phyloP scores from a whole-genome alignment of 35 echinoderm and acorn worm species.

The Nesometra sesokonis region DNA sequence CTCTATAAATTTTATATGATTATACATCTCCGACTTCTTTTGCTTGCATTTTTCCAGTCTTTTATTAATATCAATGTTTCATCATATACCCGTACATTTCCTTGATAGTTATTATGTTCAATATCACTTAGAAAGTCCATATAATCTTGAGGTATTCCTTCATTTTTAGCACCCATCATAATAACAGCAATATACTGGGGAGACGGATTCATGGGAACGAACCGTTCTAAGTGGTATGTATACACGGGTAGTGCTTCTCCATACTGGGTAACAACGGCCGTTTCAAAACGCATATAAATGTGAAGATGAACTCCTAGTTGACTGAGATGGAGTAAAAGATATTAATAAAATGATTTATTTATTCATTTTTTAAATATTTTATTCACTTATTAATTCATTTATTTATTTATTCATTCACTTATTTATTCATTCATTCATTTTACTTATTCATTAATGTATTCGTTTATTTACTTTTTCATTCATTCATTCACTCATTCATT shows the following conservation, averaged over 20 bases:
- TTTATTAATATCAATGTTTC: constrained; percentile 16
- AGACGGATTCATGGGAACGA: constrained; percentile 8
- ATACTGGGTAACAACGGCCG: background rate
- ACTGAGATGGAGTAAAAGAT: background rate
- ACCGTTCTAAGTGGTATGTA: constrained; percentile 27
- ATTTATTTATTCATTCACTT: no score
- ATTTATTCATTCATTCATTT: no score
- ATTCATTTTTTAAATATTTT: no score
- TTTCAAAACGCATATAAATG: constrained; percentile 15
- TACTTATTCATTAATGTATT: no score
- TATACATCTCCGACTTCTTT: background rate
- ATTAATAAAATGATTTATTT: background rate
- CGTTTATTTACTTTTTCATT: no score
- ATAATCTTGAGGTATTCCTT: constrained; percentile 26
- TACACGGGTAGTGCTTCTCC: background rate
- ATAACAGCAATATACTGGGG: constrained; percentile 43
- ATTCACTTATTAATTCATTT: no score
- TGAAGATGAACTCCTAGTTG: background rate
- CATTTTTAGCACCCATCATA: constrained; percentile 20
- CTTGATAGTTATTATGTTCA: constrained; percentile 34
- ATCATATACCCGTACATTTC: constrained; percentile 11
- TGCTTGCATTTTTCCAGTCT: background rate
- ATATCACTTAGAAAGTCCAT: background rate
- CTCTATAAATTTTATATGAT: background rate
- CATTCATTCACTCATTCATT: no score